A percentile compares a stretch with the other conserved stretches of the same genome.
Conservation (phyloP, 2,113 vertebrate species). For the Rhagologus leucostigma region DNA sequence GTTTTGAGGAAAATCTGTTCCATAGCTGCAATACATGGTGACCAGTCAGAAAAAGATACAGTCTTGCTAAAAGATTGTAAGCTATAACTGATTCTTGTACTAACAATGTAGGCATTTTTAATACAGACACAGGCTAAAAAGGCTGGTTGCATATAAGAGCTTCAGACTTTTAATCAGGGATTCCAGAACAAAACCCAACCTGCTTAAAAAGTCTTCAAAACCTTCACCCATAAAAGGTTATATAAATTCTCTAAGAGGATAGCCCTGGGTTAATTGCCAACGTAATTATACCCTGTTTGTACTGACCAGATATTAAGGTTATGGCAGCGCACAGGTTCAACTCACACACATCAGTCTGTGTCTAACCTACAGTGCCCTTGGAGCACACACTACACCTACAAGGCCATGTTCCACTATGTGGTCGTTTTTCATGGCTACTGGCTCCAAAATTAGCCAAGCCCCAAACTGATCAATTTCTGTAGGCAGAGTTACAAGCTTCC, state of each 20-base stretch:
- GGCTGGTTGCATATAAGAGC: not conserved
- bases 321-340: not conserved
- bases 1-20: not conserved
- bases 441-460: not conserved
- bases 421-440: not conserved
- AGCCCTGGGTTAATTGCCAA: not conserved
- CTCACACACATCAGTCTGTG: not conserved
- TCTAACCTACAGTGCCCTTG: not conserved
- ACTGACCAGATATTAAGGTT: not conserved
- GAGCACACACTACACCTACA: not conserved
- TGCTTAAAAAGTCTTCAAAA: not conserved
- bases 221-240: not conserved
- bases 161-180: not conserved
- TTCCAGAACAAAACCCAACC: not conserved
- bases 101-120: not conserved
- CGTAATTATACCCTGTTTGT: fast-evolving
- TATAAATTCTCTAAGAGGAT: not conserved
- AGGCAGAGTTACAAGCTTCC: not conserved
- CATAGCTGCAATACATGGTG: not conserved
- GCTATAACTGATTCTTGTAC: not conserved
- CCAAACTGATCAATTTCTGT: not conserved
- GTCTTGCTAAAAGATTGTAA: not conserved
- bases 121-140: not conserved
- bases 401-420: not conserved
- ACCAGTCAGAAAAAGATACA: not conserved